These are phyloP conservation scores for Athrips mouffetella DNA, from an alignment of 2,888 invertebrate species.

Conservation along the genomic window DNA sequence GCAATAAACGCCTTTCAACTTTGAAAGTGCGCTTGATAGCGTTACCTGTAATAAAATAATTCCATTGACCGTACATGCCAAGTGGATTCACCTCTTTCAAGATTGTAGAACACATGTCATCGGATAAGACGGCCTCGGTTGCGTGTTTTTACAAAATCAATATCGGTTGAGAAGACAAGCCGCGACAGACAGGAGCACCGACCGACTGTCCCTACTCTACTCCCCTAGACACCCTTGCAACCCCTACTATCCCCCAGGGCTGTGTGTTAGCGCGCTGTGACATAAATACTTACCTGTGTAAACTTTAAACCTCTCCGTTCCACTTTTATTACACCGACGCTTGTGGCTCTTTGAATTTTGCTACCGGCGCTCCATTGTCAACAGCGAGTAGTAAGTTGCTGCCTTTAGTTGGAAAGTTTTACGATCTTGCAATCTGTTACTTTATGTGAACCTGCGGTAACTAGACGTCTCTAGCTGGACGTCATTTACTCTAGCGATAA, in stretches of 20 bases:
- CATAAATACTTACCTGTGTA: conserved; percentile 65
- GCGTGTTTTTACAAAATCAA: conserved; percentile 49
- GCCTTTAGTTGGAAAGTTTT: conserved; percentile 12
- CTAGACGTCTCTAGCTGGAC: conserved; percentile 1
- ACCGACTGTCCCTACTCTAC: conserved; percentile 44
- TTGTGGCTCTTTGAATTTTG: conserved; percentile 36
- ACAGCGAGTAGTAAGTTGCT: conserved; percentile 16
- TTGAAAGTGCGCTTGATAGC: background rate
- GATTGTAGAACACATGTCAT: conserved; percentile 28
- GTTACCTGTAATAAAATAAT: background rate
- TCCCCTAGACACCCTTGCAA: conserved; percentile 51
- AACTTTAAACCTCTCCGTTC: conserved; percentile 60
- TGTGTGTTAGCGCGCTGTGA: conserved; percentile 61
- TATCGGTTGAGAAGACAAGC: conserved; percentile 50
- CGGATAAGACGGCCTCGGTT: conserved; percentile 33
- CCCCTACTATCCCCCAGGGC: conserved; percentile 53
- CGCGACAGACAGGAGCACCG: conserved; percentile 44
- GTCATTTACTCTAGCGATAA: conserved; percentile 9
- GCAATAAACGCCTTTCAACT: too few species aligned
- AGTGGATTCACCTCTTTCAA: background rate
- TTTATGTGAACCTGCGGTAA: conserved; percentile 9
- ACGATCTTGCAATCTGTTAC: conserved; percentile 14
- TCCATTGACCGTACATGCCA: background rate
- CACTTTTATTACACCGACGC: conserved; percentile 50
- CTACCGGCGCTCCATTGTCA: conserved; percentile 34